phyloP scores from a whole-genome alignment of 2,113 vertebrate species.

The Cyprinodon tularosa region DNA sequence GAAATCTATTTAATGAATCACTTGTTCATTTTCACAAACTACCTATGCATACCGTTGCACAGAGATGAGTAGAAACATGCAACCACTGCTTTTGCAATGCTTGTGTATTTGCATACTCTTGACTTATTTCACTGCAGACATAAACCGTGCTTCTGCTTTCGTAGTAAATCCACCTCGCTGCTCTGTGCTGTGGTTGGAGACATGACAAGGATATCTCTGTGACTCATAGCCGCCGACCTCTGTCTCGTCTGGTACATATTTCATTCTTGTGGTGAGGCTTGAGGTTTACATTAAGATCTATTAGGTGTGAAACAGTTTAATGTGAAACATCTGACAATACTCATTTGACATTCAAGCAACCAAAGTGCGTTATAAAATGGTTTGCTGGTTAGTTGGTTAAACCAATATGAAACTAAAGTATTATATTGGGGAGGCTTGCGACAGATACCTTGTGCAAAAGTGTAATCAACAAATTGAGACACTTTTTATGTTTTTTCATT shows the following conservation, averaged over 20 bases:
- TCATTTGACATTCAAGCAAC: conserved; percentile 9
- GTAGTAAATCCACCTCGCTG: background rate
- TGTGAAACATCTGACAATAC: conserved; percentile 28
- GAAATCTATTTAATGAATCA: background rate
- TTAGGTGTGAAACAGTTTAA: conserved; percentile 54
- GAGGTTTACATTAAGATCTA: conserved; percentile 47
- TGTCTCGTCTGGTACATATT: conserved; percentile 33
- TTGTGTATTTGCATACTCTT: background rate
- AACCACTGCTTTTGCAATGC: background rate
- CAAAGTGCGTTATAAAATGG: conserved; percentile 4
- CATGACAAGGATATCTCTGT: conserved; percentile 25
- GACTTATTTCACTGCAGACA: background rate
- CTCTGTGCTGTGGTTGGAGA: conserved; percentile 37
- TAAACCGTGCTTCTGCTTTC: background rate
- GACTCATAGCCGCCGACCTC: conserved; percentile 48
- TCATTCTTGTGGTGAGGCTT: conserved; percentile 47
- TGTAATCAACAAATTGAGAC: background rate
- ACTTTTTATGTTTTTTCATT: background rate
- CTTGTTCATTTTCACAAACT: background rate
- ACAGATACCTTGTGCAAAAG: background rate
- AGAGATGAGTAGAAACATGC: background rate
- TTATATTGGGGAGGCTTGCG: background rate
- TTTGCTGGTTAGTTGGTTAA: conserved; percentile 32
- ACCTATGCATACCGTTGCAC: background rate
- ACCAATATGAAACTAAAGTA: conserved; percentile 40